A percentile compares a stretch with the other conserved stretches of the same genome.
phyloP scores from a whole-genome alignment of 2,797 vertebrate species.

The Lindbergichthys nudifrons region DNA sequence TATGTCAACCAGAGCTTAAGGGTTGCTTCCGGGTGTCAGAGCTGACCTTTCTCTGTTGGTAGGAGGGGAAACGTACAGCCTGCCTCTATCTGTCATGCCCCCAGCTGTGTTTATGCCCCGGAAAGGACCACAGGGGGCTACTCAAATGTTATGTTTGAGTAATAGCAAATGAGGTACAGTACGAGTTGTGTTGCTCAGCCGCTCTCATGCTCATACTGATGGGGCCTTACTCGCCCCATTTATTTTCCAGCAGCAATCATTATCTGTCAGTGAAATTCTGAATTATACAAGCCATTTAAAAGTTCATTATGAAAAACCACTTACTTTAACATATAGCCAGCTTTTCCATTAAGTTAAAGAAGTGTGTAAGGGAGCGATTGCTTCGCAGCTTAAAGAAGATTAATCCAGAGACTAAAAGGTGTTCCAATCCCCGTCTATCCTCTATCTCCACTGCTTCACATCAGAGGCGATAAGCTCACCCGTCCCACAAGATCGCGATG shows the following conservation, averaged over 20 bases:
- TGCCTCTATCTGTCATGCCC: constrained; percentile 57
- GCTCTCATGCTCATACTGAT: constrained; percentile 37
- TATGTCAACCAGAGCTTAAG: constrained; percentile 52
- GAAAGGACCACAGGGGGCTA: constrained; percentile 42
- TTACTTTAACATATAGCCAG: constrained; percentile 34
- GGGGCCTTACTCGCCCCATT: constrained; percentile 46
- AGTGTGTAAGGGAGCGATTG: constrained; percentile 43
- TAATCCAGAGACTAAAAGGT: constrained; percentile 67
- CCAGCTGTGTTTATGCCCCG: constrained; percentile 52
- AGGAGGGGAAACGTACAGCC: constrained; percentile 56
- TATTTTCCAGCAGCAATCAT: constrained; percentile 49
- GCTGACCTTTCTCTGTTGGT: constrained; percentile 69
- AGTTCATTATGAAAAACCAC: constrained; percentile 55
- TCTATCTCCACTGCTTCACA: constrained; percentile 48
- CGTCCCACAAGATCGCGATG: constrained; percentile 55
- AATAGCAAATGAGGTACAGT: constrained; percentile 53
- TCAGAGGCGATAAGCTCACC: constrained; percentile 50
- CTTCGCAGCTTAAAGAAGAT: constrained; percentile 52
- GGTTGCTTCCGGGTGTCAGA: constrained; percentile 54
- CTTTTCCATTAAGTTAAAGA: constrained; percentile 58
- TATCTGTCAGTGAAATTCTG: constrained; percentile 51
- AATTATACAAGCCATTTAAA: constrained; percentile 56
- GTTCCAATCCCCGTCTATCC: constrained; percentile 53
- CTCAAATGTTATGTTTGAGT: constrained; percentile 44
- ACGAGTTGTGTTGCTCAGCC: constrained; percentile 44